phyloP scores from a whole-genome alignment of 2,888 invertebrate genomes.

The Leptinotarsa rubiginosa region DNA sequence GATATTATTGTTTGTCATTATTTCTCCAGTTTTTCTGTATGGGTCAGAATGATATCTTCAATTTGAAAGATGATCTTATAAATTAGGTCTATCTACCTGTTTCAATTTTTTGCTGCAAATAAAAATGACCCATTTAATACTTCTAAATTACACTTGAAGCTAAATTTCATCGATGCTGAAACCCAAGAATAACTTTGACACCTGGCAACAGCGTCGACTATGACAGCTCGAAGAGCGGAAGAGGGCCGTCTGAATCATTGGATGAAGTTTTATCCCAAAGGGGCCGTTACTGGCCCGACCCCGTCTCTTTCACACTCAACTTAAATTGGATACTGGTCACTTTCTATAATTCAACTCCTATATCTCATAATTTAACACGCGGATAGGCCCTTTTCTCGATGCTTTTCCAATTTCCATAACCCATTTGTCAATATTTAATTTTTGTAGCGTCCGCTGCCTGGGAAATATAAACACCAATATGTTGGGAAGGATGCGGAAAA shows the following conservation, averaged over 20 bases:
- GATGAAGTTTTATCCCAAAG: slow-evolving; percentile 64
- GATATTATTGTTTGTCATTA: too few relatives aligned
- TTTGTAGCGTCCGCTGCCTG: slow-evolving; percentile 6
- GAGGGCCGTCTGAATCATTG: slow-evolving; percentile 63
- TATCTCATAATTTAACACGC: slow-evolving; percentile 63
- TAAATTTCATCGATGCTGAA: background rate
- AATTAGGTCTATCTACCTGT: too few relatives aligned
- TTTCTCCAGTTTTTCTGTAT: too few relatives aligned
- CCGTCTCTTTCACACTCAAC: slow-evolving; percentile 66
- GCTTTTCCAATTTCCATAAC: slow-evolving; percentile 45
- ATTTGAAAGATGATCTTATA: too few relatives aligned
- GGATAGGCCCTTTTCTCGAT: slow-evolving; percentile 47
- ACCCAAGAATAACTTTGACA: background rate
- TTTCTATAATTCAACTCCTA: slow-evolving; percentile 68
- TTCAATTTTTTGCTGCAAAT: too few relatives aligned
- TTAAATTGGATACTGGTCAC: slow-evolving; percentile 68
- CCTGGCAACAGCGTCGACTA: slow-evolving; percentile 7
- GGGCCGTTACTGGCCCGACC: slow-evolving; percentile 65
- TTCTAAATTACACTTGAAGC: background rate
- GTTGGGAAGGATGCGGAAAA: background rate
- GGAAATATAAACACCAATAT: background rate
- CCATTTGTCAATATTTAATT: slow-evolving; percentile 41
- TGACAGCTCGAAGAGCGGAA: slow-evolving; percentile 41
- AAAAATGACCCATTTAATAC: background rate
- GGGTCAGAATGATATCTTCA: too few relatives aligned